Evolutionary conservation across 2,113 vertebrate species (phyloP).

Genomic region (Thryonomys swinderianus): DNA sequence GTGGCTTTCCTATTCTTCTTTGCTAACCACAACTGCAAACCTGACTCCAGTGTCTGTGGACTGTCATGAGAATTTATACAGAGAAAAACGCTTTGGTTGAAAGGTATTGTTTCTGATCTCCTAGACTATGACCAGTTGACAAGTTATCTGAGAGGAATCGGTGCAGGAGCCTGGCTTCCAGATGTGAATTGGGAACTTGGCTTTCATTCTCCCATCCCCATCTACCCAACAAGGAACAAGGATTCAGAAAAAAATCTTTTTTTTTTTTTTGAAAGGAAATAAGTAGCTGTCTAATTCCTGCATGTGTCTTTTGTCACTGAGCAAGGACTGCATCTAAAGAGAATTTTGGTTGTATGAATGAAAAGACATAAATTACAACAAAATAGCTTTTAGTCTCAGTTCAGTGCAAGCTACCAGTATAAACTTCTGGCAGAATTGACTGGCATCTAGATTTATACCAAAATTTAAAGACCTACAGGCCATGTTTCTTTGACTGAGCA

Average conservation of each 20-base stretch:
- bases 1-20: background rate
- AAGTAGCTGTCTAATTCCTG: background rate
- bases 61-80: constrained; percentile 50
- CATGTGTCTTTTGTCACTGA: constrained; percentile 23
- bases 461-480: background rate
- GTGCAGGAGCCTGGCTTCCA: constrained; percentile 71
- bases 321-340: constrained; percentile 14
- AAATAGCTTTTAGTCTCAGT: background rate
- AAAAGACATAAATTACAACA: background rate
- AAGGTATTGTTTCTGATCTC: constrained; percentile 71
- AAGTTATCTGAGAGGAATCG: constrained; percentile 53
- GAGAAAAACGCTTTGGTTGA: constrained; percentile 72
- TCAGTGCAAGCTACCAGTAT: background rate
- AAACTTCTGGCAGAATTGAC: constrained; percentile 20
- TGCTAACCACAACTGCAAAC: constrained; percentile 9
- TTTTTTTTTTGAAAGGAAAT: background rate
- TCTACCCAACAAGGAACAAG: constrained; percentile 3
- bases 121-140: constrained; percentile 50
- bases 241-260: background rate
- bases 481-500: background rate
- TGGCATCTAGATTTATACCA: constrained; percentile 7
- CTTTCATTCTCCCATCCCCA: constrained; percentile 7
- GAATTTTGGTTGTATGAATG: constrained; percentile 42
- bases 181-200: constrained; percentile 60
- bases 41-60: constrained; percentile 39